A percentile compares a stretch with the other conserved stretches of the same genome.
Evolutionary conservation across 2,797 vertebrate genomes (phyloP).

Genomic region (Gymnoscopelus microlampas): DNA sequence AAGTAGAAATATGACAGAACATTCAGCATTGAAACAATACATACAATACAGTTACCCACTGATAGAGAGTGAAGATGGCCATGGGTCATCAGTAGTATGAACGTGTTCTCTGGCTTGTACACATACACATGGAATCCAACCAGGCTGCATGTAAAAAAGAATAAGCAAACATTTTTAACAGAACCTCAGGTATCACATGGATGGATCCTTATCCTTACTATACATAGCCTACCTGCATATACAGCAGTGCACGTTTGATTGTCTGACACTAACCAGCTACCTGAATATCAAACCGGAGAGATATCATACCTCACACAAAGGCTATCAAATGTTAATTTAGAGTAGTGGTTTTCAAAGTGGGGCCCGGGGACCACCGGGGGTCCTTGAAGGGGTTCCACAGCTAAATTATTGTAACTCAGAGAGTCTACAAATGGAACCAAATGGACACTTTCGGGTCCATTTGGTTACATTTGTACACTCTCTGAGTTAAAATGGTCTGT

Average conservation of each 20-base stretch:
- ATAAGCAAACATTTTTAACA: slow-evolving; percentile 25
- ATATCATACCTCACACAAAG: slow-evolving; percentile 26
- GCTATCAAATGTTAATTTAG: slow-evolving; percentile 36
- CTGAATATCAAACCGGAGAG: slow-evolving; percentile 57
- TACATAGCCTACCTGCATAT: slow-evolving; percentile 49
- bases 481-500: too few species aligned
- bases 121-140: slow-evolving; percentile 27
- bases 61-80: slow-evolving; percentile 28
- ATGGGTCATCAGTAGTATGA: slow-evolving; percentile 26
- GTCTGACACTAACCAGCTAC: slow-evolving; percentile 69
- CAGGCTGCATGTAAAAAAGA: slow-evolving; percentile 12
- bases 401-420: too few species aligned
- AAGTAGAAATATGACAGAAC: slow-evolving; percentile 40
- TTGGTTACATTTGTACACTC: too few species aligned
- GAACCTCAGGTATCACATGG: slow-evolving; percentile 52
- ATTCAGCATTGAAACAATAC: slow-evolving; percentile 35
- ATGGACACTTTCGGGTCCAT: background rate
- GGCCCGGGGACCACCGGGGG: too few species aligned
- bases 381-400: too few species aligned
- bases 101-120: slow-evolving; percentile 23
- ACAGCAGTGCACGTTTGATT: slow-evolving; percentile 75
- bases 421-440: background rate
- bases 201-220: slow-evolving; percentile 43
- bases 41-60: slow-evolving; percentile 10
- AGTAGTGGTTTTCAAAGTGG: background rate